Conservation (phyloP, 2,797 vertebrate species). For the Periparus ater region DNA sequence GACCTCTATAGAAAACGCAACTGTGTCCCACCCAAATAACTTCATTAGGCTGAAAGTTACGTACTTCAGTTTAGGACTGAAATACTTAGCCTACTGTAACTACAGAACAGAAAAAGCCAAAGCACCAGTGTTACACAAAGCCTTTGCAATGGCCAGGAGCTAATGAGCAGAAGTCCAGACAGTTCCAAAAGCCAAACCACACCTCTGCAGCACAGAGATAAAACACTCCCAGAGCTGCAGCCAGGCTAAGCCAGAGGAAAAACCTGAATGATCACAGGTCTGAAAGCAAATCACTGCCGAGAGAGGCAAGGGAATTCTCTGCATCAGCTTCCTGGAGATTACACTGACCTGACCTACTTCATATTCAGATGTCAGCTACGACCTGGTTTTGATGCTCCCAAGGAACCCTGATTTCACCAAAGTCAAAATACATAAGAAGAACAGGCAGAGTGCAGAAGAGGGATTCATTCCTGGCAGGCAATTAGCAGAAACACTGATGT, state of each 20-base stretch:
- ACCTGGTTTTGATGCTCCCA: not conserved
- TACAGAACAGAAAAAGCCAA: not conserved
- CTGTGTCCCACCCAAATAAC: not conserved
- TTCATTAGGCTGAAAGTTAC: not conserved
- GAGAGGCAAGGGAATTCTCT: not conserved
- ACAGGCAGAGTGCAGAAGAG: not conserved
- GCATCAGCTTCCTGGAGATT: not conserved
- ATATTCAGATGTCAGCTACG: not conserved
- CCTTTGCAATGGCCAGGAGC: not conserved
- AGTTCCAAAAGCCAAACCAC: not conserved
- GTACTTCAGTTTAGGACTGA: not conserved
- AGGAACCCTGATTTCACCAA: not conserved
- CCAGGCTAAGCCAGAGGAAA: not conserved
- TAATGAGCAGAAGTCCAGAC: not conserved
- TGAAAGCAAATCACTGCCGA: not conserved
- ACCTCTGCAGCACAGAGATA: not conserved
- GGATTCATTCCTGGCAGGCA: conserved; percentile 1
- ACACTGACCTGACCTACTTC: not conserved
- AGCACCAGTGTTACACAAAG: not conserved
- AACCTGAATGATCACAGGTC: not conserved
- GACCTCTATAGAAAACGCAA: not conserved
- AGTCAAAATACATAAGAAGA: not conserved
- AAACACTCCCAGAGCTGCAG: not conserved
- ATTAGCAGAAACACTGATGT: not conserved
- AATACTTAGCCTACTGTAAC: not conserved